Conservation (phyloP, 2,888 invertebrate species). For the Vesta saturnalis region DNA sequence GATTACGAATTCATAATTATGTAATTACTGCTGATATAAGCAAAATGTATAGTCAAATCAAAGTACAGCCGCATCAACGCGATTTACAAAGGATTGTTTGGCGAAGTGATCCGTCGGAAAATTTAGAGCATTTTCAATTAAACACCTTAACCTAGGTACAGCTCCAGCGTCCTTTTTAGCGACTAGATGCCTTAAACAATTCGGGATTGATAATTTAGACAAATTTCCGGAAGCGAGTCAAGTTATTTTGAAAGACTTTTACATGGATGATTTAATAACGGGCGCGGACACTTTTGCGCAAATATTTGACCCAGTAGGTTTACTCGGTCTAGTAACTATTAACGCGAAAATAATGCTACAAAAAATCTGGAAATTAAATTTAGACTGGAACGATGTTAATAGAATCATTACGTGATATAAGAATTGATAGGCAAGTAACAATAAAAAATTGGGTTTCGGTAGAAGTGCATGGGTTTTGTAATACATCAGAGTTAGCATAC, state of each 20-base stretch:
- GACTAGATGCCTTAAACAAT: neutral
- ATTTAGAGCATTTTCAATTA: neutral
- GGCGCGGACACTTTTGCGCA: neutral
- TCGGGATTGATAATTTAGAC: neutral
- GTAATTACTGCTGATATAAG: constrained; percentile 48
- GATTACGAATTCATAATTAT: constrained; percentile 12
- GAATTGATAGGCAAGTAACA: constrained; percentile 25
- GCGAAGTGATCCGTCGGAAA: neutral
- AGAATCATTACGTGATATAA: constrained; percentile 44
- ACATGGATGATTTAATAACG: constrained; percentile 5
- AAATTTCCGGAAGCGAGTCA: neutral
- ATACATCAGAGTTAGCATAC: constrained; percentile 41
- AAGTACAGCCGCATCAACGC: constrained; percentile 23
- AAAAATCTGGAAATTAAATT: neutral
- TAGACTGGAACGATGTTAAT: constrained; percentile 26
- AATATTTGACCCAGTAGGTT: neutral
- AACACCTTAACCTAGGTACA: constrained; percentile 9
- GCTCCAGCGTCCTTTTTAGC: constrained; percentile 5
- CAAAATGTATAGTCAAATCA: constrained; percentile 50
- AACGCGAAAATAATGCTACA: neutral
- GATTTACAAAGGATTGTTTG: constrained; percentile 7
- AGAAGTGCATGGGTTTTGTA: constrained; percentile 43
- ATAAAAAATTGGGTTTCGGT: neutral
- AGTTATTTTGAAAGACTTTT: neutral
- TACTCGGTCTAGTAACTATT: neutral